Base-by-base conservation (phyloP, 2,888 invertebrate genomes). In the Minunthozetes semirufus region DNA sequence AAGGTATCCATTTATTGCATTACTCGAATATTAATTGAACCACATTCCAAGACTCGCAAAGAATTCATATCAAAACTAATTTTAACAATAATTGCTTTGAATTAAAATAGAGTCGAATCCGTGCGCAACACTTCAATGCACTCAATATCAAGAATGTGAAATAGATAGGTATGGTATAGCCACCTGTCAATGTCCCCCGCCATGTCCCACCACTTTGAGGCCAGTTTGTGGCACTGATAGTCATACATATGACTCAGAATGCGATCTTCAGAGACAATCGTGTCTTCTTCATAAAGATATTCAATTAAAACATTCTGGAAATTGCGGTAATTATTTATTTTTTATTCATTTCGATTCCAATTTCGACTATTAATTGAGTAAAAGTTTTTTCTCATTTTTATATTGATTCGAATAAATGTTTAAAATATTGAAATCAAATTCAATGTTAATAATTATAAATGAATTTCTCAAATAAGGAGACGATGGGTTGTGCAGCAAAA, bases 111-210 rank as follows among this genome's bases (percentile, higher is more conserved):
- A 90, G 75, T 88, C 89, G 82, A 93, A 94, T 83, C 93, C 94
- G 0, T 94, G 94, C 82, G 88, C 88, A 80, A 88, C 88, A 59
- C 88, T 91, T 56, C 88, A 88, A 78, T 94, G 94, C 83, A 88
- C 88, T 68, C 84, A 88, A 11, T 89, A 90, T 72, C 90, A 93
- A 81, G 89, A 89, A 78, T 95, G 95, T 82, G 87, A 88, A 63
- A 87, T 94, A 80, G 89, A 92, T 84, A 87, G 88, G 33, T 89
- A 88, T 75, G 93, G 94, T 1, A 89, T 90, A 74, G 92, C 93
- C 0, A 87, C 88, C 74, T 94, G 94, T 83, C 89, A 89, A 77
- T 95, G 95, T 82, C 91, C 92, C 0, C 86, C 89, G 17, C 80
- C 82, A 27, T 93, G 93, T 82, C 90, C 92, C 81, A 87, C 89